A percentile compares a stretch with the other conserved stretches of the same genome.
phyloP scores from a whole-genome alignment of 1,140 invertebrate species.

The Tigriopus japonicus region DNA sequence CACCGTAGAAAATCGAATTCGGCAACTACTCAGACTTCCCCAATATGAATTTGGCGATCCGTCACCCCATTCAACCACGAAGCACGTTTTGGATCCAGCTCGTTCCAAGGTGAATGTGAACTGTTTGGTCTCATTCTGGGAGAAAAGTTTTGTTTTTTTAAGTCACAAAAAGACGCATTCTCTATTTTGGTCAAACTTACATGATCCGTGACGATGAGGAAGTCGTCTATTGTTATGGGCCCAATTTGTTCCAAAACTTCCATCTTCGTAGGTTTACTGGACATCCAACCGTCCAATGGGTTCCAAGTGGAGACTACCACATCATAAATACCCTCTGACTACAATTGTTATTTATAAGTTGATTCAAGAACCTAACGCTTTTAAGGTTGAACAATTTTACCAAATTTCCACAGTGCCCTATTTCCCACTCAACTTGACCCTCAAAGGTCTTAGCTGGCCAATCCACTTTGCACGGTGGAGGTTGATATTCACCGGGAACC shows the following conservation, averaged over 20 bases:
- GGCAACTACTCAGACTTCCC: constrained; percentile 5
- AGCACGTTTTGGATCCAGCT: constrained; percentile 13
- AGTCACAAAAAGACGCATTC: not conserved
- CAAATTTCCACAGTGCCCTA: not conserved
- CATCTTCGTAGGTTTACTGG: not conserved
- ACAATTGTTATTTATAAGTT: no score
- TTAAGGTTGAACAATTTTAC: not conserved
- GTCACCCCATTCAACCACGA: constrained; percentile 15
- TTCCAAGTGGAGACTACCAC: constrained; percentile 1
- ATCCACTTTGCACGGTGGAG: not conserved
- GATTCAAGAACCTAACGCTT: no score
- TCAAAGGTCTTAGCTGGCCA: not conserved
- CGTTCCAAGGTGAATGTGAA: constrained; percentile 10
- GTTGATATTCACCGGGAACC: not conserved
- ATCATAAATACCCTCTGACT: constrained; percentile 4
- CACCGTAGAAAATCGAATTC: not conserved
- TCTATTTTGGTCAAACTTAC: not conserved
- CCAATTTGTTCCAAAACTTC: constrained; percentile 10
- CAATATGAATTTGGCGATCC: not conserved
- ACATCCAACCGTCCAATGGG: constrained; percentile 3
- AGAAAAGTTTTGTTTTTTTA: not conserved
- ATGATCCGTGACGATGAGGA: not conserved
- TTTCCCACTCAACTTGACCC: not conserved
- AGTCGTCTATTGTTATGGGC: constrained; percentile 6
- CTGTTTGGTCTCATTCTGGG: constrained; percentile 16